Base-by-base conservation (phyloP, 2,888 invertebrate genomes). In the Oasisia sp. region DNA sequence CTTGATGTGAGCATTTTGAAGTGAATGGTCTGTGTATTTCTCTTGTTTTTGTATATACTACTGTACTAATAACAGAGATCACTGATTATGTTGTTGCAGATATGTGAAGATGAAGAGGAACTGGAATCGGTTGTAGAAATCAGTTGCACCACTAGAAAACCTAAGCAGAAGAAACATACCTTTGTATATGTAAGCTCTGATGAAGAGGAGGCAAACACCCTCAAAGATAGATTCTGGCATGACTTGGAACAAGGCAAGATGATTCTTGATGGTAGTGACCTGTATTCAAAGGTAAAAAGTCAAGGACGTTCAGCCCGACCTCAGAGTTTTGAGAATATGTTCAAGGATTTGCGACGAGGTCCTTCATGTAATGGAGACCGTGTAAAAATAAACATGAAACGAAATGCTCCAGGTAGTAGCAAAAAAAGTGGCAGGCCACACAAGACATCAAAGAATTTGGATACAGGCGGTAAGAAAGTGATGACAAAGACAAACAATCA, bases 231-330 rank as follows among this genome's bases (percentile, higher is more conserved):
- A 74, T 74, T 74, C 74, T 74, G 74, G 74, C 74, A 74, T 74
- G 74, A 74, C 74, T 74, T 74, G 74, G 74, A 74, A 7, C 74
- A 74, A n/a, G 74, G 74, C 14, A 74, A 74, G 74, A 74, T 74
- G 7, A 74, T 74, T 74, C 74, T 74, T 1, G 95, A 95, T 38
- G 74, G 74, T 27, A 74, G 74, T 74, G 74, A 74, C 27, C 74
- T 74, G 27, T 74, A 74, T 74, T 74, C 74, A 74, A 74, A 74
- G 74, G n/a, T 74, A 19, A 74, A 74, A 74, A 74, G 74, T 74
- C 74, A 74, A 74, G 74, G 74, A 7, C 74, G 74, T 74, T 74
- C 74, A 74, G 74, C 74, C 0, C 74, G 74, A 74, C 74, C 74
- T 19, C 74, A 74, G 74, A 74, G 74, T 74, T 74, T 74, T 74